Conservation (phyloP, 2,113 vertebrate genomes). For the Hippopotamus amphibius region DNA sequence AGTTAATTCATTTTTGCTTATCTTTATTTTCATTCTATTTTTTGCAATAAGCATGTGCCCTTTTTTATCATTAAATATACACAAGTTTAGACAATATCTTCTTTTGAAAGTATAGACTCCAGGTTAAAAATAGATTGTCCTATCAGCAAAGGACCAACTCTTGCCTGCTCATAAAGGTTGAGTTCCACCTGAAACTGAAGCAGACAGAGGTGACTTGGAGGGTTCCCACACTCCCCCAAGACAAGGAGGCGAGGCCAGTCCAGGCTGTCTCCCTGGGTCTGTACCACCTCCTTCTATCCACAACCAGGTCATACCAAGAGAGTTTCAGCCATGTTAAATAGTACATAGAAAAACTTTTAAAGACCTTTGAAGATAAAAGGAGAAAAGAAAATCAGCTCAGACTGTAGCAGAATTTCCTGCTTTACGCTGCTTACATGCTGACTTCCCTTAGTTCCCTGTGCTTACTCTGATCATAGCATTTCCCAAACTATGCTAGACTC, state of each 20-base stretch:
- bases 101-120: neutral
- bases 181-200: neutral
- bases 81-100: neutral
- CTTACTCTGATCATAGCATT: neutral
- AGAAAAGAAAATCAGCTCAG: neutral
- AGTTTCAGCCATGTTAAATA: neutral
- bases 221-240: neutral
- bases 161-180: neutral
- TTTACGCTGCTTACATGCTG: neutral
- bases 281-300: neutral
- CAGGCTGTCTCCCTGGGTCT: neutral
- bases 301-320: neutral
- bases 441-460: neutral
- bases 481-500: neutral
- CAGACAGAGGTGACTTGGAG: neutral
- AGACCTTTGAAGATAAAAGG: neutral
- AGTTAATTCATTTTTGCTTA: neutral
- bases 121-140: neutral
- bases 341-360: neutral
- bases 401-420: neutral
- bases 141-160: neutral
- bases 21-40: constrained; percentile 42
- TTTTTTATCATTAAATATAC: neutral
- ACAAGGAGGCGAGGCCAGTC: neutral
- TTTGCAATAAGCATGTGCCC: neutral